These are phyloP conservation scores for Plestiodon gilberti DNA, from an alignment of 2,113 vertebrate species.

Conservation along the genomic window DNA sequence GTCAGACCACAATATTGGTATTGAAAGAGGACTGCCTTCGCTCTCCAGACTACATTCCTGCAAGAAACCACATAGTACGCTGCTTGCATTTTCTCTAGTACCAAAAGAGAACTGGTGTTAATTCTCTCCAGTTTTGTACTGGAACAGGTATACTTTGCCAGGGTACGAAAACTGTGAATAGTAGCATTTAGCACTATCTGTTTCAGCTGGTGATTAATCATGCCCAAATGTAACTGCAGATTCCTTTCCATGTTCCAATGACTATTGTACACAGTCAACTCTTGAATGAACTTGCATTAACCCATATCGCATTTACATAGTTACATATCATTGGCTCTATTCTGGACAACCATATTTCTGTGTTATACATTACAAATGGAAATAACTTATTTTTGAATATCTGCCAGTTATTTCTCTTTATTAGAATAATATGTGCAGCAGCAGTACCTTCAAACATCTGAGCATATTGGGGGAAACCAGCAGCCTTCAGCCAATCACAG, in stretches of 20 bases:
- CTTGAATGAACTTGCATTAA: background rate
- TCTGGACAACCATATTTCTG: background rate
- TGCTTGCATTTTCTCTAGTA: background rate
- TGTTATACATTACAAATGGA: background rate
- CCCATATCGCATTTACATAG: no score
- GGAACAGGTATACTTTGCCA: background rate
- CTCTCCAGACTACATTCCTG: background rate
- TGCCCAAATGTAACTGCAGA: background rate
- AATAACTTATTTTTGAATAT: background rate
- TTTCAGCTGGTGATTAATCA: background rate
- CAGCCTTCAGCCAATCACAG: conserved; percentile 89
- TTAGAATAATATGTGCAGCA: background rate
- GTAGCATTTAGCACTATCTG: background rate
- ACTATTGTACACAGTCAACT: background rate
- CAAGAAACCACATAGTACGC: background rate
- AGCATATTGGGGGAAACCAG: conserved; percentile 91
- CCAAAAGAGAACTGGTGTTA: background rate
- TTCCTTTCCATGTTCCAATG: background rate
- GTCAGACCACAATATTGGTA: background rate
- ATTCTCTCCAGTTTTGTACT: background rate
- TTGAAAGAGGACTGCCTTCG: background rate
- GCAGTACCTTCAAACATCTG: conserved; percentile 89
- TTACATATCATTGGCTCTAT: background rate
- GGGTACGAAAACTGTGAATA: background rate
- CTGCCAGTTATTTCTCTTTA: background rate